These are phyloP conservation scores for Minunthozetes semirufus DNA, from an alignment of 2,888 invertebrate species.

Conservation along the genomic window DNA sequence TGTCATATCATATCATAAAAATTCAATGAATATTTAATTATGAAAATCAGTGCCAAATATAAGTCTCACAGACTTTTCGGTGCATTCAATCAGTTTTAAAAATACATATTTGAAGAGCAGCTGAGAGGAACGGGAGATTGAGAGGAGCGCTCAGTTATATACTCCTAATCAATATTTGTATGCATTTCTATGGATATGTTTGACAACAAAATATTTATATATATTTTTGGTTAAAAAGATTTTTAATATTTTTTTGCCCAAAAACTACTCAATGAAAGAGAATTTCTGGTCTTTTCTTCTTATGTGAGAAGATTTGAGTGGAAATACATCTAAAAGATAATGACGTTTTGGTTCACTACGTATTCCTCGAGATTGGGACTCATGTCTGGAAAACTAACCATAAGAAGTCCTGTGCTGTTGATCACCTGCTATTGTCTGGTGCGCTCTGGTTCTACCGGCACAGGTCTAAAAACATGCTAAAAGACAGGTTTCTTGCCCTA, in stretches of 20 bases:
- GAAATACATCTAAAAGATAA: background rate
- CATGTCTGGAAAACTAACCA: background rate
- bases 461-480: background rate
- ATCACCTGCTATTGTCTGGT: constrained; percentile 24
- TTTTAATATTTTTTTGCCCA: background rate
- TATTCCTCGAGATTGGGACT: background rate
- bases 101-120: constrained; percentile 29
- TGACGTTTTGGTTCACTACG: background rate
- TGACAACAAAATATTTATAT: too few species aligned
- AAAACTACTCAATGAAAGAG: background rate
- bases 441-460: background rate
- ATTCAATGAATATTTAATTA: constrained; percentile 2
- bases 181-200: background rate
- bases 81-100: too few species aligned
- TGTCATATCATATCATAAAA: background rate
- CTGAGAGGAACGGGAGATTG: constrained; percentile 31
- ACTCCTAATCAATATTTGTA: too few species aligned
- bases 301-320: background rate
- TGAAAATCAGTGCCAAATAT: background rate
- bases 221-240: background rate
- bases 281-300: background rate
- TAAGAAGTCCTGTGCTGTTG: background rate
- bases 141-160: background rate
- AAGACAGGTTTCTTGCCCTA: constrained; percentile 2
- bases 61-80: too few species aligned